phyloP scores from a whole-genome alignment of 2,113 vertebrate species.

The Pterocles orientalis region DNA sequence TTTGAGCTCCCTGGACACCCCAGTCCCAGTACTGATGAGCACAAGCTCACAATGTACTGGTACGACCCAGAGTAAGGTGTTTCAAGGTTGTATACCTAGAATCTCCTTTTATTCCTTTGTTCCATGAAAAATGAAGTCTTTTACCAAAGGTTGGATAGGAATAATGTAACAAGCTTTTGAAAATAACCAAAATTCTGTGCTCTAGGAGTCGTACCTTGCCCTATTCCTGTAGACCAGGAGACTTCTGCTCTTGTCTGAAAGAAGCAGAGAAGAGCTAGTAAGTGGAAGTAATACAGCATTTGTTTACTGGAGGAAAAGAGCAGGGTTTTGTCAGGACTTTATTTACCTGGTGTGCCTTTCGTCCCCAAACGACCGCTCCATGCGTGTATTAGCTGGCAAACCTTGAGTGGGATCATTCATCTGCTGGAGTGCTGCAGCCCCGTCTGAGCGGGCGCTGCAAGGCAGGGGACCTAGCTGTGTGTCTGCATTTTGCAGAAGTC shows the following conservation, averaged over 20 bases:
- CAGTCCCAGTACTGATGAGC: not conserved
- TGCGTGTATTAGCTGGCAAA: not conserved
- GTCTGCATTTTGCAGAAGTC: not conserved
- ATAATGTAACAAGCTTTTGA: not conserved
- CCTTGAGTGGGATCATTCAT: not conserved
- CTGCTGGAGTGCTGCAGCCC: not conserved
- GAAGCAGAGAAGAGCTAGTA: not conserved
- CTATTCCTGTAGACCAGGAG: not conserved
- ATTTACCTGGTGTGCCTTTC: not conserved
- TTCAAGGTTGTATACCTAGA: not conserved
- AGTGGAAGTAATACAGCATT: not conserved
- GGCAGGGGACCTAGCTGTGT: not conserved
- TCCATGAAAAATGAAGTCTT: not conserved
- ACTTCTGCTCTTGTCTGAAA: not conserved
- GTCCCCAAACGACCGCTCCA: accelerated
- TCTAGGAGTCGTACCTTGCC: not conserved
- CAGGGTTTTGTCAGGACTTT: not conserved
- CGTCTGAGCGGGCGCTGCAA: not conserved
- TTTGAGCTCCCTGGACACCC: not conserved
- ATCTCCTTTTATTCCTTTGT: not conserved
- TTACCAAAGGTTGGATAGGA: not conserved
- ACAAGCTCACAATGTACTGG: not conserved
- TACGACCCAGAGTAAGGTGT: not conserved
- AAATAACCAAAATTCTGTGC: not conserved
- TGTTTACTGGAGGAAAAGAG: not conserved